phyloP scores from a whole-genome alignment of 2,888 invertebrate species.

The Argyresthia albistria region DNA sequence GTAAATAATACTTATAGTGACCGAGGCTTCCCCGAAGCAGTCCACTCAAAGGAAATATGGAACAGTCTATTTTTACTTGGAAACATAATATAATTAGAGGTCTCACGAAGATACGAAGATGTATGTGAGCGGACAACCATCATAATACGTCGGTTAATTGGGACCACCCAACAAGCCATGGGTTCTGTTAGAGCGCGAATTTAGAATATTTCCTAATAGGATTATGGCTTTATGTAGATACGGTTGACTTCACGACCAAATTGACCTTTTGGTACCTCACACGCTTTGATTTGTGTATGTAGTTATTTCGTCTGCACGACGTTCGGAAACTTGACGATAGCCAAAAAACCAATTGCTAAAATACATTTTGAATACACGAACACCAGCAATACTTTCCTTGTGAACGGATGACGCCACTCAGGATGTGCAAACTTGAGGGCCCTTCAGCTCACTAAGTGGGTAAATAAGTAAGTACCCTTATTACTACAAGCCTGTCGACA shows the following conservation, averaged over 20 bases:
- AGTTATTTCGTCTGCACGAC: no score
- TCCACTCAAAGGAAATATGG: no score
- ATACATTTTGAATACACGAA: no score
- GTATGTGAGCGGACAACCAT: slow-evolving; percentile 16
- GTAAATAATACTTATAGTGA: no score
- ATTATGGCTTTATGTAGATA: neutral
- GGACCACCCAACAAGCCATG: slow-evolving; percentile 33
- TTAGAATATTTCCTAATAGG: slow-evolving; percentile 3
- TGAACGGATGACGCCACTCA: slow-evolving; percentile 34
- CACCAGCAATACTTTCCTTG: neutral
- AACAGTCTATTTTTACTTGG: slow-evolving; percentile 26
- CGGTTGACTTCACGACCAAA: neutral
- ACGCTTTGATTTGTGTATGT: slow-evolving; percentile 31
- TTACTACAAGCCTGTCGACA: no score
- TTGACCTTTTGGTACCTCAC: neutral
- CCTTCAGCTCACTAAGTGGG: neutral
- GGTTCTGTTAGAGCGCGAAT: slow-evolving; percentile 14
- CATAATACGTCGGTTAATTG: slow-evolving; percentile 25
- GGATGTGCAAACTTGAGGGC: slow-evolving; percentile 20
- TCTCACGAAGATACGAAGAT: slow-evolving; percentile 28
- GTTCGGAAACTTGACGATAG: no score
- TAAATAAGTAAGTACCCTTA: no score
- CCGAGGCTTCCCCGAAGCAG: no score
- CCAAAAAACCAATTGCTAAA: no score
- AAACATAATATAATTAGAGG: slow-evolving; percentile 39